These are phyloP conservation scores for Ceyx melanurus DNA, from an alignment of 2,113 vertebrate species.

Conservation along the genomic window DNA sequence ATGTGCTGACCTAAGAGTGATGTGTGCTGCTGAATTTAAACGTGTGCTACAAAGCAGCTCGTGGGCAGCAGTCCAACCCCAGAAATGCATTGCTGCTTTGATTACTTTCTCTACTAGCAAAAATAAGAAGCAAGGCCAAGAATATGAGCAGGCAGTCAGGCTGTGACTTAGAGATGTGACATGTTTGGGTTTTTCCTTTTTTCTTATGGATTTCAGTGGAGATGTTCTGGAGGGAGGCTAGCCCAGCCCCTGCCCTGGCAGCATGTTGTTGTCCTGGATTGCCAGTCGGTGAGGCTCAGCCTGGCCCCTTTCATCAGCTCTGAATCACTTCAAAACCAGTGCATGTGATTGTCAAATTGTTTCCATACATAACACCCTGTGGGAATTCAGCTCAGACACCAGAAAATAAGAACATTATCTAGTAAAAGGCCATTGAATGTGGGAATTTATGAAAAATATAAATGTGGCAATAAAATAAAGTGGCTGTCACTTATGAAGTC, in stretches of 20 bases:
- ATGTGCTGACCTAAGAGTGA: background rate
- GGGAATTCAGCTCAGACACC: background rate
- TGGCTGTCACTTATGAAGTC: background rate
- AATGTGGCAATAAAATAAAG: background rate
- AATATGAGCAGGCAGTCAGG: background rate
- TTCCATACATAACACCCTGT: background rate
- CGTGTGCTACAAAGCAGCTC: background rate
- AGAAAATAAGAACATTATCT: background rate
- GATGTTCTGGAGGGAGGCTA: background rate
- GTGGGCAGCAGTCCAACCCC: background rate
- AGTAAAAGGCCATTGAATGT: background rate
- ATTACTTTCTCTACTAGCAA: background rate
- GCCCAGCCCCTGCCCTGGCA: background rate
- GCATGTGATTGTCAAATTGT: background rate
- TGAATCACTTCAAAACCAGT: background rate
- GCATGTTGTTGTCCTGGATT: background rate
- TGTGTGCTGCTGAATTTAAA: background rate
- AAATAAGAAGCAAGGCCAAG: background rate
- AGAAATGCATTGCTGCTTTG: background rate
- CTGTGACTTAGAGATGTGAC: background rate
- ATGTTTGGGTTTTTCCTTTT: rapidly evolving
- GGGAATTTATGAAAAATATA: background rate
- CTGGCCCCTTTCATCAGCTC: background rate
- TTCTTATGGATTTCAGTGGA: background rate
- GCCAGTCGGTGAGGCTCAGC: background rate